A percentile compares a stretch with the other conserved stretches of the same genome.
These are phyloP conservation scores for Pachymerium ferrugineum DNA, from an alignment of 2,888 invertebrate genomes.

Conservation along the genomic window DNA sequence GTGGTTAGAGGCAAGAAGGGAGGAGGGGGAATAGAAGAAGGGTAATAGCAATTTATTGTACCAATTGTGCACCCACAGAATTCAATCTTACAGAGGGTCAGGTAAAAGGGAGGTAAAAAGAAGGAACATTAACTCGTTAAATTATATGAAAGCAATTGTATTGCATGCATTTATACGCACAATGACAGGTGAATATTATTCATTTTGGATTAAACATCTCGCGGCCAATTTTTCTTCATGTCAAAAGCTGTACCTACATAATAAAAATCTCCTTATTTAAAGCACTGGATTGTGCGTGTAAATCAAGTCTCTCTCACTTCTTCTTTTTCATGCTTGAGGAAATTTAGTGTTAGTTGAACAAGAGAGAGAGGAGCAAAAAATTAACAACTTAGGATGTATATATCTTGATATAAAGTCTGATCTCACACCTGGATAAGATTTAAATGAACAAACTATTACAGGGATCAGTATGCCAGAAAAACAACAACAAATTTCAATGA, in stretches of 20 bases:
- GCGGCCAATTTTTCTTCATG: neutral
- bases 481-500: neutral
- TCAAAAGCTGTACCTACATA: neutral
- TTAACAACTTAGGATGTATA: no score
- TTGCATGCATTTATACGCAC: neutral
- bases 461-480: neutral
- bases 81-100: conserved; percentile 13
- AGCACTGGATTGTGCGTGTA: neutral
- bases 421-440: neutral
- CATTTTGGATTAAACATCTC: conserved; percentile 3
- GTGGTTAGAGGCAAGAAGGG: neutral
- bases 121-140: neutral
- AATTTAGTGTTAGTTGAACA: neutral
- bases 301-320: no score
- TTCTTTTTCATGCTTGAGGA: neutral
- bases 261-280: conserved; percentile 5
- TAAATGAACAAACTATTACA: neutral
- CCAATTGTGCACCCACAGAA: conserved; percentile 3
- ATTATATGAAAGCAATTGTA: neutral
- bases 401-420: neutral
- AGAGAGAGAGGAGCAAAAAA: neutral
- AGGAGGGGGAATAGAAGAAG: neutral
- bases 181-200: neutral
- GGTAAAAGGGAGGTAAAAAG: neutral
- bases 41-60: neutral